These are phyloP conservation scores for Propithecus coquereli DNA, from an alignment of 2,113 vertebrate genomes.

Conservation along the genomic window DNA sequence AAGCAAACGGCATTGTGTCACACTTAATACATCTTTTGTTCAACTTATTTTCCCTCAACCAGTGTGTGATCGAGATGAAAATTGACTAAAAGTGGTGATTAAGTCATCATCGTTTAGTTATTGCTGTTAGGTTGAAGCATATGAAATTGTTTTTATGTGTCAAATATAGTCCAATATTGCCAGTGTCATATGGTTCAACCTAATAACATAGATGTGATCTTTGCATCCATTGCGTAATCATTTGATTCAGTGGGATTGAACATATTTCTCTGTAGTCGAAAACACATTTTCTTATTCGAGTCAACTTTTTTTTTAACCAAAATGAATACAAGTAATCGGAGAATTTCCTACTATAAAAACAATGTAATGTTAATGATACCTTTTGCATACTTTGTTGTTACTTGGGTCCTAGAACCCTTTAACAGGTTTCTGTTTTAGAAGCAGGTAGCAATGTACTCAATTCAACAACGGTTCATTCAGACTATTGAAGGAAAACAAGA, in stretches of 20 bases:
- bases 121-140: not conserved
- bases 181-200: not conserved
- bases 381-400: not conserved
- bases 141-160: not conserved
- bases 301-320: not conserved
- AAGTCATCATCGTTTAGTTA: not conserved
- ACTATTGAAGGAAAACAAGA: not conserved
- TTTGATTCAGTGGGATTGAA: not conserved
- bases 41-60: not conserved
- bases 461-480: not conserved
- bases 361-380: not conserved
- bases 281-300: not conserved
- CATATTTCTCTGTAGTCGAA: not conserved
- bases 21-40: not conserved
- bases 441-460: not conserved
- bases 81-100: not conserved
- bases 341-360: not conserved
- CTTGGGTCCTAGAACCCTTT: not conserved
- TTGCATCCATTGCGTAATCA: not conserved
- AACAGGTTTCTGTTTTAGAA: not conserved
- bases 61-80: not conserved
- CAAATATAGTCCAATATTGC: not conserved
- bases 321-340: not conserved
- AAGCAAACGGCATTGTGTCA: not conserved
- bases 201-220: not conserved